Evolutionary conservation across 1,140 invertebrate species (phyloP).

Genomic region (Drosophila setifemur): DNA sequence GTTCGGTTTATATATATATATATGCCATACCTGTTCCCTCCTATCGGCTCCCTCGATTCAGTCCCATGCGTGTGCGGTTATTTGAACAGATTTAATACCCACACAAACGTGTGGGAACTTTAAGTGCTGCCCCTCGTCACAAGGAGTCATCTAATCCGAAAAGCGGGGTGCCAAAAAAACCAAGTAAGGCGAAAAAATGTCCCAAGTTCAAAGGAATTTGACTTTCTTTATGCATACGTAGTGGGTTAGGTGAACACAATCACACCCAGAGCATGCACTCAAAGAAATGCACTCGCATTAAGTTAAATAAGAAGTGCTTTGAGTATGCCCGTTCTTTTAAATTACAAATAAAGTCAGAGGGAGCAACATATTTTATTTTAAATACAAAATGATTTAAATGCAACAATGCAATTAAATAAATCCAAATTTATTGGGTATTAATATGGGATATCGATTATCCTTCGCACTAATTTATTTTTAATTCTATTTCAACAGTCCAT

Average conservation of each 20-base stretch:
- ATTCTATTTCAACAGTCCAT: no score
- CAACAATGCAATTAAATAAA: no score
- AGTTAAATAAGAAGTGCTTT: no score
- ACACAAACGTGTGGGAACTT: slow-evolving; percentile 68
- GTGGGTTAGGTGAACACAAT: slow-evolving; percentile 31
- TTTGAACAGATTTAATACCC: slow-evolving; percentile 78
- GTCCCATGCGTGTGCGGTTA: slow-evolving; percentile 62
- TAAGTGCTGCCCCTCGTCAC: slow-evolving; percentile 75
- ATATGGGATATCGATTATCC: no score
- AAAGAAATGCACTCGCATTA: no score
- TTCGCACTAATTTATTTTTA: no score
- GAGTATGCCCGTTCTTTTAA: no score
- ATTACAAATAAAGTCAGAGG: no score
- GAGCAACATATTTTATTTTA: no score
- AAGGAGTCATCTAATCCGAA: slow-evolving; percentile 64
- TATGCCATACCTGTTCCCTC: slow-evolving; percentile 5
- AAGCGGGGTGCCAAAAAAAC: slow-evolving; percentile 39
- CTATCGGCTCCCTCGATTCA: background rate
- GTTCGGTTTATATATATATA: slow-evolving; percentile 11
- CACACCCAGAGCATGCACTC: no score
- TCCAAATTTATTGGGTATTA: no score
- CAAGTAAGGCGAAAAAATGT: slow-evolving; percentile 42
- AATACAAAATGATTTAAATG: no score
- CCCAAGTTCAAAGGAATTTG: slow-evolving; percentile 70
- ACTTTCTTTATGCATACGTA: slow-evolving; percentile 52